A percentile compares a stretch with the other conserved stretches of the same genome.
Conservation (phyloP, 2,888 invertebrate genomes). For the Cecidostiba fungosa region DNA sequence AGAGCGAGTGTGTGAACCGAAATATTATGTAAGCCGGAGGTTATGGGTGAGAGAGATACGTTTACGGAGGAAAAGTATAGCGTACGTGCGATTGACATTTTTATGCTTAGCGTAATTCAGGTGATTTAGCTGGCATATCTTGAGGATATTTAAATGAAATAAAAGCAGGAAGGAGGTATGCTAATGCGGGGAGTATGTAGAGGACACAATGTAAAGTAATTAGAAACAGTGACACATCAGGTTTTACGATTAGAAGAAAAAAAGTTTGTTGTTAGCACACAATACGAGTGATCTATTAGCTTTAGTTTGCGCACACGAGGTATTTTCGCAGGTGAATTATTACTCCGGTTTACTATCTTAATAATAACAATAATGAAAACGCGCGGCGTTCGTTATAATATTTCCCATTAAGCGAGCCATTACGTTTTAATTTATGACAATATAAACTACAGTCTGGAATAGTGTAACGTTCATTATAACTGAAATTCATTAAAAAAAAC, state of each 20-base stretch:
- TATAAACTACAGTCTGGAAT: conserved; percentile 7
- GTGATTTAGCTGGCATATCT: not conserved
- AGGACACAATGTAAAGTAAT: not conserved
- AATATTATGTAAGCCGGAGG: conserved; percentile 40
- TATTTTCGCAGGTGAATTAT: conserved; percentile 4
- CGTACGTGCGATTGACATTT: not conserved
- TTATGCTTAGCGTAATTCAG: not conserved
- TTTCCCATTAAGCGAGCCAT: conserved; percentile 34
- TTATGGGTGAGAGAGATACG: not conserved
- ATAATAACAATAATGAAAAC: conserved; percentile 9
- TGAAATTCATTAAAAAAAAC: conserved; percentile 34
- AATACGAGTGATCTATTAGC: not conserved
- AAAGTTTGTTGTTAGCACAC: conserved; percentile 10
- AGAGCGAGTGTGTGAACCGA: conserved; percentile 52
- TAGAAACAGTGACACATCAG: not conserved
- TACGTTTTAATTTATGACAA: conserved; percentile 48
- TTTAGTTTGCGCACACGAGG: not conserved
- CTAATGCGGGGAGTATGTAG: not conserved
- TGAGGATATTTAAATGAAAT: not conserved
- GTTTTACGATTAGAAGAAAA: conserved; percentile 17
- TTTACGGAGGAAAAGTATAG: conserved; percentile 12
- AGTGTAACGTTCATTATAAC: conserved; percentile 35
- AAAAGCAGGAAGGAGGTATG: not conserved
- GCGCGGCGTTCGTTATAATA: not conserved
- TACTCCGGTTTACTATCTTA: not conserved